Base-by-base conservation (phyloP, 2,113 vertebrate genomes). In the Oryzias javanicus region DNA sequence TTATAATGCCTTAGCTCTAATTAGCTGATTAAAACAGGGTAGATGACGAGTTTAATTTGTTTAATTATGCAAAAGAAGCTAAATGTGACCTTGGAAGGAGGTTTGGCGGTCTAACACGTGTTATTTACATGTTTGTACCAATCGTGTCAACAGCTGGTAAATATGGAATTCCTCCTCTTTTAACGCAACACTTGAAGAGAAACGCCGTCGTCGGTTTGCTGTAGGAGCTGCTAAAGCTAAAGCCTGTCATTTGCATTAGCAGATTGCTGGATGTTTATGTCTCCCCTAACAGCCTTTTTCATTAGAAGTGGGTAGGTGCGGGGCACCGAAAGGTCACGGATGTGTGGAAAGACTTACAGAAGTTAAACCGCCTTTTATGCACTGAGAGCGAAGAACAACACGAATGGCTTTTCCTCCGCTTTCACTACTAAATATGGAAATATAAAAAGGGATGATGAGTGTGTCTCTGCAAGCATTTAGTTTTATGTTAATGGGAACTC, bases 191-290 rank as follows among this genome's bases (percentile, higher is more conserved):
- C 19, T 22, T 44, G 24, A 42, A 42, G 35, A 42, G 35, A 35
- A 35, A 35, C 12, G 3, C 3, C 35, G 10, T 35, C 35, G 35
- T 35, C 35, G 12, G 35, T 35, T 35, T 35, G 10, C 35, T 35
- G 35, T 56, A 6, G 24, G 50, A 62, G 63, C 44, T 19, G 72
- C 22, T n/a, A n/a, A n/a, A n/a, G 67, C n/a, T 45, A 19, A 42
- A 19, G 49, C 49, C 42, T 68, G 68, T 55, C 64, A 74, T 67
- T 67, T 65, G 58, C 49, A 71, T 49, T 50, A 85, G 68, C 72
- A 74, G 53, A 59, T 81, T 17, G 2, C 58, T 72, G 70, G 70
- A 81, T 60, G 78, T 46, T 64, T 79, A 81, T 64, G 73, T 71
- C 44, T n/a, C 69, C 4, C 19, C 45, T 68, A 72, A 76, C 48